These are phyloP conservation scores for Dendronephthya gigantea DNA, from an alignment of 64 coral and sea anemone genomes.

Conservation along the genomic window DNA sequence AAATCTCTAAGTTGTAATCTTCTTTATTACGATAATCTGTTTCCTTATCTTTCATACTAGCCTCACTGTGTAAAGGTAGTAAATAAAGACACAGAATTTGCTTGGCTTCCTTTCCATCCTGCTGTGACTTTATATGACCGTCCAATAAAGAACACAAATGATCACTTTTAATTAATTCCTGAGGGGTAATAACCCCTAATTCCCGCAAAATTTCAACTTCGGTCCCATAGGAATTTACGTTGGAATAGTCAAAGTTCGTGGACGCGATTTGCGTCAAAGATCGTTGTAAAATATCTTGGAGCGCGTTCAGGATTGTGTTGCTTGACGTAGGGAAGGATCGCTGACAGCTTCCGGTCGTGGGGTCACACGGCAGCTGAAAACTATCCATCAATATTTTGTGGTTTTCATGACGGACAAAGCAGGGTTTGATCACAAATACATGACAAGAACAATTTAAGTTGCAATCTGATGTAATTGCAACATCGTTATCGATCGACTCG, in stretches of 20 bases:
- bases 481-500: neutral
- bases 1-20: constrained; percentile 1
- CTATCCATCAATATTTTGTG: constrained; percentile 54
- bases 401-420: constrained; percentile 38
- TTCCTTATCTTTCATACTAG: neutral
- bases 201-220: neutral
- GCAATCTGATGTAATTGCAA: constrained; percentile 12
- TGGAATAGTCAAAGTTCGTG: neutral
- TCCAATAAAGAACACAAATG: neutral
- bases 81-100: neutral
- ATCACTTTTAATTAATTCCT: neutral
- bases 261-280: neutral
- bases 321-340: constrained; percentile 55
- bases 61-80: neutral
- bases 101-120: neutral
- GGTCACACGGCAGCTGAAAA: constrained; percentile 58
- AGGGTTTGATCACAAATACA: constrained; percentile 74
- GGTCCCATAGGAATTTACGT: neutral
- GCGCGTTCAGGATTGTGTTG: constrained; percentile 49
- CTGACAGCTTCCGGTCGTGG: constrained; percentile 30
- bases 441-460: constrained; percentile 85
- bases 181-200: constrained; percentile 4
- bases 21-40: neutral
- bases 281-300: constrained; percentile 17
- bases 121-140: neutral